Percentiles rank a stretch among this genome's conserved stretches.
Conservation (phyloP, 2,888 invertebrate genomes). For the Brenthis hecate region DNA sequence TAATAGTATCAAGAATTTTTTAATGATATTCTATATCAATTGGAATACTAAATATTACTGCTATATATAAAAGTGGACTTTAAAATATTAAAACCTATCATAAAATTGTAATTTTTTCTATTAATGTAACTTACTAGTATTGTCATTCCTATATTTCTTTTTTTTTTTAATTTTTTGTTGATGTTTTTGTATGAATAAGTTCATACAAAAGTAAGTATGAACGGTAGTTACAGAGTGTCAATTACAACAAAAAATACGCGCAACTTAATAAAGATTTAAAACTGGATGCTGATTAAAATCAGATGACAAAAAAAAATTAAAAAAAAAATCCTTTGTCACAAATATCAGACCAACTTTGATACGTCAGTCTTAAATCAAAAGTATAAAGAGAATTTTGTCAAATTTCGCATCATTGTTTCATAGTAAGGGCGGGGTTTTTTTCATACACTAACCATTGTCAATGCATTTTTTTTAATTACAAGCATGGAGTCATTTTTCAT, state of each 20-base stretch:
- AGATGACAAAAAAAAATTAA: conserved; percentile 39
- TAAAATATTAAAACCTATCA: too few relatives aligned
- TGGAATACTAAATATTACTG: too few relatives aligned
- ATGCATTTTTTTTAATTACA: conserved; percentile 72
- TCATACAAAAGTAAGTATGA: background rate
- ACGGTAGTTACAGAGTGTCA: conserved; percentile 10
- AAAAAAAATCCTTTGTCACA: conserved; percentile 39
- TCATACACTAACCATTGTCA: conserved; percentile 74
- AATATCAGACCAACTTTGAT: conserved; percentile 57
- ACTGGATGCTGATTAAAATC: conserved; percentile 58
- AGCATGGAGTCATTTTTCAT: conserved; percentile 78
- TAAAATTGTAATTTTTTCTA: too few relatives aligned
- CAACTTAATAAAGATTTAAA: conserved; percentile 10
- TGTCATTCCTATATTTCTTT: too few relatives aligned
- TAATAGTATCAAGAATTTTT: too few relatives aligned
- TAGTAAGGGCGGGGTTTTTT: conserved; percentile 56
- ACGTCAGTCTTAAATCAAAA: conserved; percentile 72
- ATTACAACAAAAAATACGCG: conserved; percentile 16
- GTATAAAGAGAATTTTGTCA: conserved; percentile 67
- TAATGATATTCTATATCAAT: too few relatives aligned
- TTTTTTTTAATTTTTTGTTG: too few relatives aligned
- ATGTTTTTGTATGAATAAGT: too few relatives aligned
- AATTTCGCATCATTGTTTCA: conserved; percentile 75
- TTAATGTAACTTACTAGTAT: too few relatives aligned
- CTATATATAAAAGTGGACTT: too few relatives aligned